phyloP scores from a whole-genome alignment of 2,888 invertebrate species.

The Drepana falcataria region DNA sequence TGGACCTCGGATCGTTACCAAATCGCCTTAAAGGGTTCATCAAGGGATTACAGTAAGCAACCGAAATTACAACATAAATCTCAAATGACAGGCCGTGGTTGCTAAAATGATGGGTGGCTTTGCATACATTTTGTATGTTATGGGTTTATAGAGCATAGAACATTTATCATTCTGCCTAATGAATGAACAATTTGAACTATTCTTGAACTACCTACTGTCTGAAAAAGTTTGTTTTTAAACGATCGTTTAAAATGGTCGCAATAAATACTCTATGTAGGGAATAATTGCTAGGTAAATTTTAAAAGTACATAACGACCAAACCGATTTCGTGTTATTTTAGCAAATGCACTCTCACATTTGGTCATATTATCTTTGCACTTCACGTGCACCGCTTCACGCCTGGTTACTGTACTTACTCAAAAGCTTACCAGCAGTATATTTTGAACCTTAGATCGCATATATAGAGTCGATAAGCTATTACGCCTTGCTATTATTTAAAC shows the following conservation, averaged over 20 bases:
- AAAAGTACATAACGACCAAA: constrained; percentile 16
- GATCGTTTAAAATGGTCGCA: no score
- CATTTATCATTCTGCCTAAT: not conserved
- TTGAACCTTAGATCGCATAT: constrained; percentile 7
- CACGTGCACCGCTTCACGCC: constrained; percentile 55
- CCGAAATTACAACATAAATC: constrained; percentile 39
- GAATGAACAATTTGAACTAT: not conserved
- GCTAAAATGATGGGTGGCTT: constrained; percentile 31
- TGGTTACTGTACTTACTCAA: constrained; percentile 21
- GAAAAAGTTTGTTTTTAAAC: no score
- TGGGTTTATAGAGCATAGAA: not conserved
- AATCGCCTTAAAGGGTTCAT: constrained; percentile 1
- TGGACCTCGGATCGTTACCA: constrained; percentile 14
- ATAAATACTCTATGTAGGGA: no score
- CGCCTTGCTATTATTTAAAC: constrained; percentile 26
- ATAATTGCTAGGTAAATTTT: not conserved
- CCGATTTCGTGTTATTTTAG: constrained; percentile 55
- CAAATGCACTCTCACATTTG: constrained; percentile 62
- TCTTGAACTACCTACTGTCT: not conserved
- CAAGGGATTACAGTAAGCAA: constrained; percentile 20
- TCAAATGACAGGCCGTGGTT: constrained; percentile 38
- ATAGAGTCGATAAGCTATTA: constrained; percentile 14
- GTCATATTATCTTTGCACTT: constrained; percentile 60
- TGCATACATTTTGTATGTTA: constrained; percentile 36
- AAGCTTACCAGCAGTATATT: constrained; percentile 1